Conservation (phyloP, 2,888 invertebrate genomes). For the Eledone cirrhosa region DNA sequence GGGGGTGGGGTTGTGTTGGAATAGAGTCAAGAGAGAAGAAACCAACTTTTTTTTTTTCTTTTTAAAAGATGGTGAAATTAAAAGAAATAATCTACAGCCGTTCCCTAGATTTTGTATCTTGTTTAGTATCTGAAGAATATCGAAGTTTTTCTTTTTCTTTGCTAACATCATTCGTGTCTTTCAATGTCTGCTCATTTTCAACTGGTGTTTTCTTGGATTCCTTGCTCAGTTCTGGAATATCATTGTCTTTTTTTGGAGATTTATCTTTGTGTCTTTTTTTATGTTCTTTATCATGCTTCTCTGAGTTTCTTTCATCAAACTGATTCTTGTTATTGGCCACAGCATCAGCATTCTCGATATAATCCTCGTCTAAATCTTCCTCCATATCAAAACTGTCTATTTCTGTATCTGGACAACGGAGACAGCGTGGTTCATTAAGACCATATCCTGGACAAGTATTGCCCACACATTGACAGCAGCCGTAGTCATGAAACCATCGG, state of each 20-base stretch:
- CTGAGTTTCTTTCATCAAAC: background rate
- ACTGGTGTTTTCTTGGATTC: background rate
- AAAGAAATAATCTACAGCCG: no score
- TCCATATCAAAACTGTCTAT: constrained; percentile 31
- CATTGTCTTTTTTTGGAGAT: background rate
- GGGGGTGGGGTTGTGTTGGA: no score
- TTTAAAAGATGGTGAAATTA: no score
- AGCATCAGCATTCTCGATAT: constrained; percentile 30
- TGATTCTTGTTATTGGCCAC: constrained; percentile 1
- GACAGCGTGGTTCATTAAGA: constrained; percentile 61
- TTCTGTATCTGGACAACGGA: constrained; percentile 39
- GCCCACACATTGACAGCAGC: constrained; percentile 93
- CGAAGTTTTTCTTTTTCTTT: no score
- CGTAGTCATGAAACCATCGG: constrained; percentile 90
- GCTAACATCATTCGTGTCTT: background rate
- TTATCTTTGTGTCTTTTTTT: no score
- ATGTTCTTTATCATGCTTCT: no score
- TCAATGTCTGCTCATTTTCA: background rate
- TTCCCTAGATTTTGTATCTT: no score
- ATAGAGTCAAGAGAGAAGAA: no score
- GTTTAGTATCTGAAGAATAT: no score
- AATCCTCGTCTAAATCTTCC: constrained; percentile 25
- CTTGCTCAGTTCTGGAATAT: background rate
- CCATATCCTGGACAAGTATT: constrained; percentile 89
- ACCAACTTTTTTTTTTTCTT: no score